phyloP scores from a whole-genome alignment of 1,140 invertebrate species.

The Zaprionus vittiger region DNA sequence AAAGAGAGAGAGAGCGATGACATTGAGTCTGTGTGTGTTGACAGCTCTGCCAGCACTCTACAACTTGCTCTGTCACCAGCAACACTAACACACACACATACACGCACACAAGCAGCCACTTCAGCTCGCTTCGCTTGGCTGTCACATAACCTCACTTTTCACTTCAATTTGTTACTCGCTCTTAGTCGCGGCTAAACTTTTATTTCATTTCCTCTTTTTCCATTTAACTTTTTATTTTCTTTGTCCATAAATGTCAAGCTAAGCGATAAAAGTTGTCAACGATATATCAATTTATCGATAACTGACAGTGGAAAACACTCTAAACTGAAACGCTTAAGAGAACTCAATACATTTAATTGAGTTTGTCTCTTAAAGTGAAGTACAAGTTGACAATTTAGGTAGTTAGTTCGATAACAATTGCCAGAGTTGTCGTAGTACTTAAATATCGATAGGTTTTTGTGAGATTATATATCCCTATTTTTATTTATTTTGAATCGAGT shows the following conservation, averaged over 20 bases:
- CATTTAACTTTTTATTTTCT: not conserved
- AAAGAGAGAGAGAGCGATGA: not conserved
- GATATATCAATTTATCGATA: slow-evolving; percentile 12
- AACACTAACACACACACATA: slow-evolving; percentile 1
- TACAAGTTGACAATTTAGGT: not conserved
- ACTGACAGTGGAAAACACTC: not conserved
- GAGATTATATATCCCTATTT: not conserved
- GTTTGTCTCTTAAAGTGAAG: not conserved
- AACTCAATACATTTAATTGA: not conserved
- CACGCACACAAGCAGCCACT: not conserved
- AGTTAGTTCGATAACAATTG: not conserved
- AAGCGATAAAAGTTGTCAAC: slow-evolving; percentile 20
- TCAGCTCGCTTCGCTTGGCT: slow-evolving; percentile 14
- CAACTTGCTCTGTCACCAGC: slow-evolving; percentile 39
- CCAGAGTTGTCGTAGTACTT: not conserved
- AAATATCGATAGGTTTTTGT: not conserved
- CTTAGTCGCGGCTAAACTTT: not conserved
- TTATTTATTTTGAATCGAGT: not conserved
- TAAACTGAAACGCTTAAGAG: not conserved
- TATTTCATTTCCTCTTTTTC: slow-evolving; percentile 1
- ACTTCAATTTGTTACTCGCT: not conserved
- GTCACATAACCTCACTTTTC: slow-evolving; percentile 28
- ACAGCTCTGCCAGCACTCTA: slow-evolving; percentile 40
- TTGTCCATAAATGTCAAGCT: slow-evolving; percentile 45
- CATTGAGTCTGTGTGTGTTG: slow-evolving; percentile 19